Evolutionary conservation across 2,113 vertebrate species (phyloP).

Genomic region (Azemiops feae): DNA sequence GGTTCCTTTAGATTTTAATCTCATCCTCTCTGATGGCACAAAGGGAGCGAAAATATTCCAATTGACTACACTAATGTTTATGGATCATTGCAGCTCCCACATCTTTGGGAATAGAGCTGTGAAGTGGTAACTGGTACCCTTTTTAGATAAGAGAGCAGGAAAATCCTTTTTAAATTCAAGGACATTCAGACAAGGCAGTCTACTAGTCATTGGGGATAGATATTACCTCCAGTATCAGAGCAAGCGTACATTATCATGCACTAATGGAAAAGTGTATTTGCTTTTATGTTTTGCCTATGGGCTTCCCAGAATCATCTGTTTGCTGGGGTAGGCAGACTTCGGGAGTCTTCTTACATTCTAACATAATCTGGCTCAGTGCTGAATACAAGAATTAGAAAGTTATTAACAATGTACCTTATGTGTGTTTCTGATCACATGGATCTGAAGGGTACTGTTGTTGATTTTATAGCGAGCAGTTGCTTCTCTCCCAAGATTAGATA

Average conservation of each 20-base stretch:
- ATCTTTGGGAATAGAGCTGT: background rate
- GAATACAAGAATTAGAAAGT: background rate
- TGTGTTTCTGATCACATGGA: background rate
- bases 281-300: background rate
- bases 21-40: background rate
- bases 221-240: background rate
- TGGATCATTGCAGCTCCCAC: background rate
- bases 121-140: background rate
- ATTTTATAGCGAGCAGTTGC: background rate
- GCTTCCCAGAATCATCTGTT: background rate
- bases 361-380: background rate
- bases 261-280: background rate
- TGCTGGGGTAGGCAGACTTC: background rate
- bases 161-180: background rate
- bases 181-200: background rate
- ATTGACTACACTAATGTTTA: background rate
- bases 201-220: background rate
- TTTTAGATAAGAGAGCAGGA: background rate
- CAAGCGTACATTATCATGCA: background rate
- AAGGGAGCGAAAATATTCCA: background rate
- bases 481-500: background rate
- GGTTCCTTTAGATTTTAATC: background rate
- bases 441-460: background rate
- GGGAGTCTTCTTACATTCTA: background rate
- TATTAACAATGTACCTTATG: background rate